Conservation (phyloP, 2,888 invertebrate species). For the Globia sparganii region DNA sequence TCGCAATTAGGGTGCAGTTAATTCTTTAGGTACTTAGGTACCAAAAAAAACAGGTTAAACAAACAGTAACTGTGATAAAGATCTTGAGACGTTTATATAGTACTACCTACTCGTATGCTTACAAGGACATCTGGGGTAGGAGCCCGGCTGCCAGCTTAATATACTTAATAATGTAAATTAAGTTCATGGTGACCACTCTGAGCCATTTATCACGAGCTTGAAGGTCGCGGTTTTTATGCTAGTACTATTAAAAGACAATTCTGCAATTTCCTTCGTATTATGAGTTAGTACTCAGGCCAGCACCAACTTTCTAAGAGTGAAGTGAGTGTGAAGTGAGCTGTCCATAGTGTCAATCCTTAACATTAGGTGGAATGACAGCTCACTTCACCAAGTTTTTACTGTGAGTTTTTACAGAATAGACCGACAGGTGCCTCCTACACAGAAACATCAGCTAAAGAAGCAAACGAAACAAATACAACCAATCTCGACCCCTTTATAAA, state of each 20-base stretch:
- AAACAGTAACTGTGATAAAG: constrained; percentile 14
- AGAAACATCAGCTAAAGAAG: neutral
- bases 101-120: constrained; percentile 19
- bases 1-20: too few species aligned
- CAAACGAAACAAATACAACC: neutral
- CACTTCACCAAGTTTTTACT: too few species aligned
- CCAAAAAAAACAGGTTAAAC: neutral
- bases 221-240: constrained; percentile 25
- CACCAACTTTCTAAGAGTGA: neutral
- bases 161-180: constrained; percentile 46
- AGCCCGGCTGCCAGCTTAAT: constrained; percentile 21
- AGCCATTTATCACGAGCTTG: constrained; percentile 34
- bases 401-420: too few species aligned
- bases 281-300: neutral
- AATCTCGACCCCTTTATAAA: neutral
- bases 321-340: too few species aligned
- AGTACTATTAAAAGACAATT: constrained; percentile 3
- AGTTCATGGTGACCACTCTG: constrained; percentile 48
- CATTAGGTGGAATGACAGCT: too few species aligned
- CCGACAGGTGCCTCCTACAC: neutral
- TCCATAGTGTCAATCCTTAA: too few species aligned
- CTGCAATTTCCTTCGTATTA: constrained; percentile 8
- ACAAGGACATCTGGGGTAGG: constrained; percentile 46
- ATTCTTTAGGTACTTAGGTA: neutral
- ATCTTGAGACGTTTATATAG: constrained; percentile 30